Evolutionary conservation across 2,888 invertebrate species (phyloP), one percentile per base, ranked within the genome.

Genomic region (Leucozona laternaria): DNA sequence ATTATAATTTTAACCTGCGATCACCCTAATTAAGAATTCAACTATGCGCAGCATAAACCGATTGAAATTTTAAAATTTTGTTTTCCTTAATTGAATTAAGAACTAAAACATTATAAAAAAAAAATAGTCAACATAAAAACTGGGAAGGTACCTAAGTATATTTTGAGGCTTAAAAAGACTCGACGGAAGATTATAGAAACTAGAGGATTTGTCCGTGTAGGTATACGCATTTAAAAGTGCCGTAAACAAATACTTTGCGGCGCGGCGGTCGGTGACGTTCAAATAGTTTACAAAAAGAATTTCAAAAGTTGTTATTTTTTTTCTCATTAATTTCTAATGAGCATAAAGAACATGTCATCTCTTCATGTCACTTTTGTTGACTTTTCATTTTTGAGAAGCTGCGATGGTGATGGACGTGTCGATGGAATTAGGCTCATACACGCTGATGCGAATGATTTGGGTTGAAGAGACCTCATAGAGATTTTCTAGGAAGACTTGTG

Each of bases 341-440:
- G 17, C 40, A 62, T 58, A n/a, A 43, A 15, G 53, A 60, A 68
- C 58, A 53, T 68, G 75, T 80, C 79, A 80, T 80, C 68, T 80
- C 68, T 68, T 68, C 48, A 28, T 58, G 48, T 50, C 57, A 72
- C 7, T 66, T 34, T 22, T 37, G 37, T 70, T 72, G 48, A 40
- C 40, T 17, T 48, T 64, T 70, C 25, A 28, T 66, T 79, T 57
- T 79, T 50, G 43, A 45, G 25, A 80, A 43, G 55, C 37, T 60
- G 22, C n/a, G n/a, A 25, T 80, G 28, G 25, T 80, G 80, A 76
- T 80, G 60, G 68, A 80, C 31, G 60, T 68, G 75, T 68, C 70
- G 55, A 62, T 53, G 60, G 75, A 62, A 76, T 80, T 76, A 80
- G 80, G 60, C 55, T 70, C 60, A 57, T 34, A 34, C 45, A 50